These are phyloP conservation scores for Amphilophus citrinellus DNA, from an alignment of 2,113 vertebrate species.

Conservation along the genomic window DNA sequence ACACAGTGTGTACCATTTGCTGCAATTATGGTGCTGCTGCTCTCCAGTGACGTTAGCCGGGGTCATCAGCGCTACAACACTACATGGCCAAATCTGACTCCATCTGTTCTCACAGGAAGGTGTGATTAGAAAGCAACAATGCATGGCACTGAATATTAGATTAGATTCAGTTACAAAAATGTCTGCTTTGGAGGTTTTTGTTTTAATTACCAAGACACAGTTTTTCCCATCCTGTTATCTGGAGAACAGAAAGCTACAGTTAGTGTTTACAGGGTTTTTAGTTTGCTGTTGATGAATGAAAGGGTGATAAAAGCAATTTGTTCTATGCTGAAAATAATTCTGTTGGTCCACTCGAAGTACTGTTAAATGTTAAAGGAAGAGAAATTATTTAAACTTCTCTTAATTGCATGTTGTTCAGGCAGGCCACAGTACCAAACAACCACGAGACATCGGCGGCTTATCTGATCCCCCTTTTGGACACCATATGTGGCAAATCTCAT, in stretches of 20 bases:
- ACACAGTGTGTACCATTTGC: not conserved
- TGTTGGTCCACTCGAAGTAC: not conserved
- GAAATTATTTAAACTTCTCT: not conserved
- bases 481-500: rapidly evolving
- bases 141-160: not conserved
- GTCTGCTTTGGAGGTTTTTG: not conserved
- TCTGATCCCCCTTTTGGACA: not conserved
- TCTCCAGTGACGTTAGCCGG: not conserved
- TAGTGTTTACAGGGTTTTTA: not conserved
- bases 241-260: not conserved
- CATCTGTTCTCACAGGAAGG: constrained; percentile 3
- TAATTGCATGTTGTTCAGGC: not conserved
- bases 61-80: not conserved
- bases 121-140: not conserved
- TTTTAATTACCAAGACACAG: not conserved
- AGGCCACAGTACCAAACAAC: not conserved
- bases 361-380: not conserved
- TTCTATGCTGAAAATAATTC: not conserved
- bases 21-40: not conserved
- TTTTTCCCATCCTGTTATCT: not conserved
- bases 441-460: too few relatives aligned
- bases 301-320: rapidly evolving
- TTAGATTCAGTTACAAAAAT: not conserved
- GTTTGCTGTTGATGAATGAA: not conserved
- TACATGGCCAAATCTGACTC: not conserved